phyloP scores from a whole-genome alignment of 2,797 vertebrate species.

The Podarcis siculus region DNA sequence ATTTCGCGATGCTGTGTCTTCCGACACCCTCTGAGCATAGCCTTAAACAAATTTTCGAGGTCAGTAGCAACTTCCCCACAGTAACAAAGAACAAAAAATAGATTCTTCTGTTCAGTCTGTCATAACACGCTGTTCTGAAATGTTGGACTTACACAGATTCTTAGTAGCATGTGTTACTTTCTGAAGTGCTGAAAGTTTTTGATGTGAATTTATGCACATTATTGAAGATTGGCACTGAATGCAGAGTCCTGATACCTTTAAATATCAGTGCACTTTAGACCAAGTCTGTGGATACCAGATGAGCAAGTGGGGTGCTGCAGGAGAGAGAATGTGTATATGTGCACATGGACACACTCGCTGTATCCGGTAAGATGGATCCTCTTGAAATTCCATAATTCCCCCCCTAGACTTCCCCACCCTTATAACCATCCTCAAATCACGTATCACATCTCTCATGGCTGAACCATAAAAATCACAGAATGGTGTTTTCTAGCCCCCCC shows the following conservation, averaged over 20 bases:
- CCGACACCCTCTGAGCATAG: constrained; percentile 86
- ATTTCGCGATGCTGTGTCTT: constrained; percentile 88
- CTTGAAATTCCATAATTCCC: too few species aligned
- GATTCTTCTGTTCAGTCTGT: background rate
- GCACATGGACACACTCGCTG: too few species aligned
- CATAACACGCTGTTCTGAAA: background rate
- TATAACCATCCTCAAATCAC: too few species aligned
- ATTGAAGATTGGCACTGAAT: background rate
- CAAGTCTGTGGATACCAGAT: background rate
- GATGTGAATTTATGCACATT: background rate
- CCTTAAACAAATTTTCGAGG: constrained; percentile 89
- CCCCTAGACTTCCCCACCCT: too few species aligned
- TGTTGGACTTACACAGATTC: background rate
- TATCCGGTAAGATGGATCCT: too few species aligned
- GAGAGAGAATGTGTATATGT: too few species aligned
- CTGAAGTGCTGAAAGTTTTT: background rate
- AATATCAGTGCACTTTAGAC: background rate
- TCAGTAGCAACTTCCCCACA: constrained; percentile 58
- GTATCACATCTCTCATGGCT: too few species aligned
- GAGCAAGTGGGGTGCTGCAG: too few species aligned
- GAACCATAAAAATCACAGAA: too few species aligned
- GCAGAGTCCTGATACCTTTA: background rate
- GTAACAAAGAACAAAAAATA: background rate
- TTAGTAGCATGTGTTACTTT: background rate
- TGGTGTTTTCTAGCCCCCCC: too few species aligned